Base-by-base conservation (phyloP, 2,888 invertebrate genomes). In the Ethmia dodecea region DNA sequence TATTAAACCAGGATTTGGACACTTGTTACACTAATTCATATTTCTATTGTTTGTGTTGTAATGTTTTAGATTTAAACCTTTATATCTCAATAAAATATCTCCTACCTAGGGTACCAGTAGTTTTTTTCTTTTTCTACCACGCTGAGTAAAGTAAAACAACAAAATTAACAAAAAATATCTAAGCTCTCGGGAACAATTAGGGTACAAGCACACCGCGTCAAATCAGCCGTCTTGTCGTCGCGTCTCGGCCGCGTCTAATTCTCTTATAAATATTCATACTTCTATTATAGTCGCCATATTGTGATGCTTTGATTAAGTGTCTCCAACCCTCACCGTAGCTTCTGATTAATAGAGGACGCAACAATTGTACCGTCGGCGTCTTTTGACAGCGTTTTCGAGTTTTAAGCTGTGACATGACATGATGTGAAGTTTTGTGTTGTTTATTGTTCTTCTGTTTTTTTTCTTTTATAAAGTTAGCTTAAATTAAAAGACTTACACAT, bases 241-340 rank as follows among this genome's bases (percentile, higher is more conserved):
- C 61, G 59, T 54, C 59, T 51, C 58, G 55, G 35, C 35, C 39
- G 39, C 35, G 36, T 33, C 39, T 37, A 40, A 40, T 40, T 37
- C 28, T 31, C 37, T 36, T 40, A 83, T 83, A 81, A 80, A 83
- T 83, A 83, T 83, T 83, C 83, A 83, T 80, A 64, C 49, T 45
- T 47, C 60, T 69, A 67, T 71, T 75, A 71, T 71, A 66, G 61
- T 60, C 61, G 60, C 56, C 65, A 72, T 74, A 77, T 76, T 72
- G 79, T 79, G 80, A 80, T 80, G 77, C 80, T 80, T 80, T 83
- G 83, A 83, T 83, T 77, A 81, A 83, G 76, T 74, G 69, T 69
- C 73, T 59, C 42, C 62, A 55, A 63, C 73, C 70, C 69, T 66
- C 54, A 39, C 37, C 32, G 40, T 45, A 42, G 40, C 49, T 45